phyloP scores from a whole-genome alignment of 2,113 vertebrate species.

The Pan troglodytes region NHGRI_mPanTro3-v2.1_pri NC_086015.1:20961001-20961500 shows the following conservation, averaged over 20 bases:
- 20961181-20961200: not conserved
- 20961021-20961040: conserved; percentile 38
- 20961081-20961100: not conserved
- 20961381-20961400: not conserved
- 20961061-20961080: conserved; percentile 15
- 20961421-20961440: not conserved
- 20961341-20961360: not conserved
- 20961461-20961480: not conserved
- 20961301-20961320: not conserved
- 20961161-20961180: not conserved
- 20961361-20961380: not conserved
- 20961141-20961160: not conserved
- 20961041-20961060: conserved; percentile 16
- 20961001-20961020: conserved; percentile 46
- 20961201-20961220: not conserved
- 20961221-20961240: not conserved
- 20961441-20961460: not conserved
- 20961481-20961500: conserved; percentile 13
- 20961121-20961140: not conserved
- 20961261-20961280: not conserved
- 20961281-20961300: not conserved
- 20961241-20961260: not conserved
- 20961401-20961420: not conserved
- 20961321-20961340: not conserved
- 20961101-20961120: not conserved